Percentiles rank a stretch among this genome's conserved stretches.
These are phyloP conservation scores for Carettochelys insculpta DNA, from an alignment of 2,113 vertebrate genomes.

Conservation along the genomic window DNA sequence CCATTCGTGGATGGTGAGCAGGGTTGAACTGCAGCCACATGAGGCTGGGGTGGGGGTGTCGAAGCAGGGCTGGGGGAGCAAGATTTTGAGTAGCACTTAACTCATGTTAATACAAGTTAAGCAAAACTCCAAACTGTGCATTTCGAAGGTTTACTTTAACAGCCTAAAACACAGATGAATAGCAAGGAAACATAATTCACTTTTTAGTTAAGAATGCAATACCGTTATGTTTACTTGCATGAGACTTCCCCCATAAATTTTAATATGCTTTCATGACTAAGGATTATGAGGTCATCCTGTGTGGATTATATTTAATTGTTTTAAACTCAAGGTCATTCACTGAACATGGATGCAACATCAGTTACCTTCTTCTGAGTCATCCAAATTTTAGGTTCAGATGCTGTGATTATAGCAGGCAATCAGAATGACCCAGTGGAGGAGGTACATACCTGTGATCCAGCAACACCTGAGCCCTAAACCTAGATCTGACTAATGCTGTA, in stretches of 20 bases:
- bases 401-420: not conserved
- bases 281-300: not conserved
- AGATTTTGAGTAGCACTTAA: too few species aligned
- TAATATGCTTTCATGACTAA: not conserved
- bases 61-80: too few species aligned
- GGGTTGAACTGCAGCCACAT: too few species aligned
- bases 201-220: not conserved
- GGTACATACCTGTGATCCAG: slow-evolving; percentile 3
- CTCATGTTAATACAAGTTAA: too few species aligned
- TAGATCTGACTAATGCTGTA: not conserved
- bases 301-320: not conserved
- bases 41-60: too few species aligned
- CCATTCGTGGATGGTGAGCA: too few species aligned
- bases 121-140: too few species aligned
- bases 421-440: not conserved
- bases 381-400: not conserved
- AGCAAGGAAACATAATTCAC: not conserved
- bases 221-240: not conserved
- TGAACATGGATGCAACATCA: not conserved
- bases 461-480: not conserved
- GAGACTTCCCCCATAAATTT: not conserved
- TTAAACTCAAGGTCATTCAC: not conserved
- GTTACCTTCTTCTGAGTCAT: not conserved
- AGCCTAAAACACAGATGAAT: not conserved
- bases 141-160: too few species aligned